Evolutionary conservation across 37 sponge, comb jelly and placozoan genomes (phyloP).

Genomic region (Chondrosia reniformis): DNA sequence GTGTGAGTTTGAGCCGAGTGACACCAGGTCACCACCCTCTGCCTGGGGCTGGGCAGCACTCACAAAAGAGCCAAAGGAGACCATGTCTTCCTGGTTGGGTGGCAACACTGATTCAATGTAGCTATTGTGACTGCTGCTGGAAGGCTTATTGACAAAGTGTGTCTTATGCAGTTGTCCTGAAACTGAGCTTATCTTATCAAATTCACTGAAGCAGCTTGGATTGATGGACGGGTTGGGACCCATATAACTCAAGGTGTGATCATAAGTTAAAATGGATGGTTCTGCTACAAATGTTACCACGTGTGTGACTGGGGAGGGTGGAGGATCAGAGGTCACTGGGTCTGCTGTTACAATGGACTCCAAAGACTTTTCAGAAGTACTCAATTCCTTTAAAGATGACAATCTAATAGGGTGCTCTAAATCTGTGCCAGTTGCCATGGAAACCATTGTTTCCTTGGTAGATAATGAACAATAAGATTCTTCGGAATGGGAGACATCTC

Average conservation of each 20-base stretch:
- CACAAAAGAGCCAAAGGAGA: too few species aligned
- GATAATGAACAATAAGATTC: background rate
- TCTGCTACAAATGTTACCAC: background rate
- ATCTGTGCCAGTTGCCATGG: background rate
- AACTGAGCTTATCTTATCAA: background rate
- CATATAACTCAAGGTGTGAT: background rate
- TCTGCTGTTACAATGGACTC: slow-evolving; percentile 15
- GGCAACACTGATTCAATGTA: background rate
- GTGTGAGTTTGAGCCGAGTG: slow-evolving; percentile 16
- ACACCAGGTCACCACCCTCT: slow-evolving; percentile 15
- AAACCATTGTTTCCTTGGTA: slow-evolving; percentile 8
- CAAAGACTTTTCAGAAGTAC: background rate
- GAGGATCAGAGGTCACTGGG: slow-evolving; percentile 13
- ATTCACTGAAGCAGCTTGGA: background rate
- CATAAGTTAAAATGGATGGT: background rate
- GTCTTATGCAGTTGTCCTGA: background rate
- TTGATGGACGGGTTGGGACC: slow-evolving; percentile 13
- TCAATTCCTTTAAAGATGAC: background rate
- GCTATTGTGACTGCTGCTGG: background rate
- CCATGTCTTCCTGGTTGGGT: too few species aligned
- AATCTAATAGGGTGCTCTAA: background rate
- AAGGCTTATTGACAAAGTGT: background rate
- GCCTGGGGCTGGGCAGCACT: background rate
- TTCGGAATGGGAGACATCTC: background rate
- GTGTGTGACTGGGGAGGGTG: slow-evolving; percentile 11